Conservation (phyloP, 2,797 vertebrate species). For the Acanthis flammea region DNA sequence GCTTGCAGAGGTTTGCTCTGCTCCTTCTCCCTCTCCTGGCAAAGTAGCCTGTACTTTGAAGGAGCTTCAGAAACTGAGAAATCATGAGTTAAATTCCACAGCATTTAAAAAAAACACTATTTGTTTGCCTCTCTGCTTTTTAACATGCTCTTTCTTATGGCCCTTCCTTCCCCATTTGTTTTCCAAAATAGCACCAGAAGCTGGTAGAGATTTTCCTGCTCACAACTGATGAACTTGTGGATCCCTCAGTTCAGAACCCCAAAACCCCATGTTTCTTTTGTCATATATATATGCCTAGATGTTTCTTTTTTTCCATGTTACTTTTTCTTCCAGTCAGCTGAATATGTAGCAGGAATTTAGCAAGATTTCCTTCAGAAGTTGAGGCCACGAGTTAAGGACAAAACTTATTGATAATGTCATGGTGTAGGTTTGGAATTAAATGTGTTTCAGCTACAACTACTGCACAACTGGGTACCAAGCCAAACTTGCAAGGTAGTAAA, state of each 20-base stretch:
- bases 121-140: not conserved
- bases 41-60: not conserved
- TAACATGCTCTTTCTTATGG: not conserved
- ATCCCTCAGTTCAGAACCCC: not conserved
- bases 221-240: not conserved
- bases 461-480: not conserved
- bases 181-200: not conserved
- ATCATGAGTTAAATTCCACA: not conserved
- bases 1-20: not conserved
- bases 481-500: not conserved
- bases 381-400: not conserved
- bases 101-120: accelerated
- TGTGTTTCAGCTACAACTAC: not conserved
- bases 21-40: not conserved
- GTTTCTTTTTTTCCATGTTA: not conserved
- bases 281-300: not conserved
- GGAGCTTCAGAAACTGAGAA: not conserved
- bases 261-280: not conserved
- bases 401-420: not conserved
- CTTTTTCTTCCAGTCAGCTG: not conserved
- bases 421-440: not conserved
- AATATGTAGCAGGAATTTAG: not conserved
- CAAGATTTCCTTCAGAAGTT: not conserved
- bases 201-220: not conserved
- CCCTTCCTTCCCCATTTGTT: not conserved